phyloP scores from a whole-genome alignment of 1,140 invertebrate species.

The Hylaeus anthracinus region DNA sequence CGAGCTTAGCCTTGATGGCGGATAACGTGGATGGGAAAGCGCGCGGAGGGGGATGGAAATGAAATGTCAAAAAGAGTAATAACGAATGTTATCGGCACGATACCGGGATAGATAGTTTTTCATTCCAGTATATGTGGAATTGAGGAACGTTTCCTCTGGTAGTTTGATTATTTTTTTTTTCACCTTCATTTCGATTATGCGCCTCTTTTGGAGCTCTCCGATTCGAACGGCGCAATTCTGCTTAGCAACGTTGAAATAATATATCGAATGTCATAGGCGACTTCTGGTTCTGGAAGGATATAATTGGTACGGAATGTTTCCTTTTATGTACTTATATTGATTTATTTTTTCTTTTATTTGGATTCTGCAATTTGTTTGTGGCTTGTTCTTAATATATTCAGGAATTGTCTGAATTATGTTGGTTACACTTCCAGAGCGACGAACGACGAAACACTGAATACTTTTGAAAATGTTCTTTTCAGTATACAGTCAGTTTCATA shows the following conservation, averaged over 20 bases:
- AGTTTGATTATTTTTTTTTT: slow-evolving; percentile 2
- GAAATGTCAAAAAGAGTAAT: slow-evolving; percentile 54
- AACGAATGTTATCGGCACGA: slow-evolving; percentile 48
- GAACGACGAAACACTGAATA: too few species aligned
- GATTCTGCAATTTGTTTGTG: too few species aligned
- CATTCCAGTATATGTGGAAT: slow-evolving; percentile 45
- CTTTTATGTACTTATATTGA: too few species aligned
- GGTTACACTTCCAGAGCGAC: too few species aligned
- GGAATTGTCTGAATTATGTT: too few species aligned
- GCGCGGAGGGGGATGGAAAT: slow-evolving; percentile 26
- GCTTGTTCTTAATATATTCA: too few species aligned
- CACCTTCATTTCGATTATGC: not conserved
- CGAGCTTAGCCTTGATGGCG: slow-evolving; percentile 30
- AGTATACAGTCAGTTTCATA: too few species aligned
- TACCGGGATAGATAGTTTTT: slow-evolving; percentile 44
- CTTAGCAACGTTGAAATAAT: not conserved
- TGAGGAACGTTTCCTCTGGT: slow-evolving; percentile 17
- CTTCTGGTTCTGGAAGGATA: too few species aligned
- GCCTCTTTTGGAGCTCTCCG: not conserved
- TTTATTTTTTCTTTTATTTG: too few species aligned
- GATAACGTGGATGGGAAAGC: not conserved
- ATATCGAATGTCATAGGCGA: too few species aligned
- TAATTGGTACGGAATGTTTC: too few species aligned
- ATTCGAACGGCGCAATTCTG: not conserved
- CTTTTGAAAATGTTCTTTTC: too few species aligned